These are phyloP conservation scores for Pasiphila rectangulata DNA, from an alignment of 2,888 invertebrate genomes.

Conservation along the genomic window DNA sequence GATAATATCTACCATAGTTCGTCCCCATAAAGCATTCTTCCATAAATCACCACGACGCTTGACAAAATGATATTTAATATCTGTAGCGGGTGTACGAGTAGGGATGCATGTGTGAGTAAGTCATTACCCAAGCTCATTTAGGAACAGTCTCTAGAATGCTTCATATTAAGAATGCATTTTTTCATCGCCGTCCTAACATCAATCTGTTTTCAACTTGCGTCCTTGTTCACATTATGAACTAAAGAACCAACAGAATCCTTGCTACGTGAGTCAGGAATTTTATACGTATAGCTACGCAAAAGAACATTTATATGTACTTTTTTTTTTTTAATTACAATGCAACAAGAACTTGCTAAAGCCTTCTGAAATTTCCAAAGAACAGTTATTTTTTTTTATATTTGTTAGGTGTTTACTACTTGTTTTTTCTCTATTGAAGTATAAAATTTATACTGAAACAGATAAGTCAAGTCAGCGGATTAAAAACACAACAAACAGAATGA, in stretches of 20 bases:
- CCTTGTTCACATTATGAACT: constrained; percentile 48
- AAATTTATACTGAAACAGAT: no score
- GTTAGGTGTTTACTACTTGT: no score
- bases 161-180: constrained; percentile 72
- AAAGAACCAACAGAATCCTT: constrained; percentile 15
- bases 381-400: no score
- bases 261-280: neutral
- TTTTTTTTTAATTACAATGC: no score
- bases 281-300: no score
- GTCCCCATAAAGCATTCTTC: constrained; percentile 50
- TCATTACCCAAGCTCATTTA: constrained; percentile 71
- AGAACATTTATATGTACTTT: no score
- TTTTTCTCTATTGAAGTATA: no score
- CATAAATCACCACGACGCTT: constrained; percentile 66
- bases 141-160: constrained; percentile 59
- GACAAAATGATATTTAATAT: constrained; percentile 78
- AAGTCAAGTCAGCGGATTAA: no score
- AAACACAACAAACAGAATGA: no score
- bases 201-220: constrained; percentile 71
- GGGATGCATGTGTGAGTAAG: constrained; percentile 54
- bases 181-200: constrained; percentile 66
- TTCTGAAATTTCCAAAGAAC: no score
- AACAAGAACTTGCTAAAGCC: no score
- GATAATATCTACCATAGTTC: constrained; percentile 59
- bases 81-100: constrained; percentile 28